Evolutionary conservation across 2,797 vertebrate genomes (phyloP).

Genomic region (Karalla daura): DNA sequence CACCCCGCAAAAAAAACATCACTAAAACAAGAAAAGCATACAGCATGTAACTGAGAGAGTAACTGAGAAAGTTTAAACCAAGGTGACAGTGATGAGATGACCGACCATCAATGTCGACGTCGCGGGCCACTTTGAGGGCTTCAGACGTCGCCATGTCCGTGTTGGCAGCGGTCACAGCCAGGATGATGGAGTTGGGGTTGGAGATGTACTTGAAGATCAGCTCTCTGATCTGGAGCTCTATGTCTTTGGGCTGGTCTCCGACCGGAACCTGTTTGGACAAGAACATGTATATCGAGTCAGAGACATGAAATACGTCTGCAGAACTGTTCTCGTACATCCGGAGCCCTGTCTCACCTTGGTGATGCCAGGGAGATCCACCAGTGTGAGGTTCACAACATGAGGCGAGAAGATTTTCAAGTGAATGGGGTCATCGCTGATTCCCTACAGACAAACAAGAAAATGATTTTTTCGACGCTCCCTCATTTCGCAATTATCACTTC

Average conservation of each 20-base stretch:
- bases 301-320: neutral
- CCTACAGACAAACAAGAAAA: conserved; percentile 74
- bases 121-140: conserved; percentile 95
- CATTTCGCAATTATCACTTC: neutral
- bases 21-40: neutral
- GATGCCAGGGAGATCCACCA: conserved; percentile 97
- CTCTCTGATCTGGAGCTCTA: conserved; percentile 97
- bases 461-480: neutral
- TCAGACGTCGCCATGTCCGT: conserved; percentile 99
- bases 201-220: conserved; percentile 95
- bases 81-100: neutral
- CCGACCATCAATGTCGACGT: conserved; percentile 95
- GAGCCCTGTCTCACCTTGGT: conserved; percentile 88
- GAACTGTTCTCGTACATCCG: neutral
- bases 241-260: conserved; percentile 97
- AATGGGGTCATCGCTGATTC: conserved; percentile 96
- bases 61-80: neutral
- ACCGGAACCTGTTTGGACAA: conserved; percentile 89
- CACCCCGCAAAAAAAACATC: no score
- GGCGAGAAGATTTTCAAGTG: conserved; percentile 98
- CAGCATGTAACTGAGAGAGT: neutral
- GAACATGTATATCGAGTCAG: neutral
- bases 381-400: conserved; percentile 94
- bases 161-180: conserved; percentile 97
- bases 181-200: conserved; percentile 97